phyloP scores from a whole-genome alignment of 2,113 vertebrate genomes.

The Notarius quadriscutis region DNA sequence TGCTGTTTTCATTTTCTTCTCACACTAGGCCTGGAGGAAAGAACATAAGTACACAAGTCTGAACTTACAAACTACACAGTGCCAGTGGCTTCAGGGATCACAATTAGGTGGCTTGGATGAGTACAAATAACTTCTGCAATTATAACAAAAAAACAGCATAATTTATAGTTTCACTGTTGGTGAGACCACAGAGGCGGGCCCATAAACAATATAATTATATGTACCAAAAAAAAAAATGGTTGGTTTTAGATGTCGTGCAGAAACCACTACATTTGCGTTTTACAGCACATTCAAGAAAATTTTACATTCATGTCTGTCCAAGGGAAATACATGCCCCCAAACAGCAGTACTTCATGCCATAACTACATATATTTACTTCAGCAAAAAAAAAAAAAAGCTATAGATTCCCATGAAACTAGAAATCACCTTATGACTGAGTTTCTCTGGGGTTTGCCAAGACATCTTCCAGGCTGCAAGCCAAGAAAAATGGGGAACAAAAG shows the following conservation, averaged over 20 bases:
- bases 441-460: not conserved
- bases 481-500: not conserved
- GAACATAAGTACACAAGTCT: constrained; percentile 8
- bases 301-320: not conserved
- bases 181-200: not conserved
- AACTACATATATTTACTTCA: constrained; percentile 28
- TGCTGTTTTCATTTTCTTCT: constrained; percentile 2
- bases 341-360: not conserved
- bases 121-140: constrained; percentile 29
- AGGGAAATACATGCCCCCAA: not conserved
- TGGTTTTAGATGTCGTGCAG: constrained; percentile 1
- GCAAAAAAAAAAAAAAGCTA: not conserved
- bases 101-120: constrained; percentile 23
- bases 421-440: constrained; percentile 1
- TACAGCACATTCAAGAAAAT: not conserved
- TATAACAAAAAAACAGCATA: constrained; percentile 9
- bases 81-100: not conserved
- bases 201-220: constrained; percentile 20
- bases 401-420: constrained; percentile 14
- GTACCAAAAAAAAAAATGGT: not conserved
- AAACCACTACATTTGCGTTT: not conserved
- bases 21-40: constrained; percentile 16
- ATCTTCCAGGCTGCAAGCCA: constrained; percentile 20
- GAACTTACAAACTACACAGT: not conserved
- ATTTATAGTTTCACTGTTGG: constrained; percentile 23